These are phyloP conservation scores for Zosterops pallidus DNA, from an alignment of 2,113 vertebrate genomes.

Conservation along the genomic window DNA sequence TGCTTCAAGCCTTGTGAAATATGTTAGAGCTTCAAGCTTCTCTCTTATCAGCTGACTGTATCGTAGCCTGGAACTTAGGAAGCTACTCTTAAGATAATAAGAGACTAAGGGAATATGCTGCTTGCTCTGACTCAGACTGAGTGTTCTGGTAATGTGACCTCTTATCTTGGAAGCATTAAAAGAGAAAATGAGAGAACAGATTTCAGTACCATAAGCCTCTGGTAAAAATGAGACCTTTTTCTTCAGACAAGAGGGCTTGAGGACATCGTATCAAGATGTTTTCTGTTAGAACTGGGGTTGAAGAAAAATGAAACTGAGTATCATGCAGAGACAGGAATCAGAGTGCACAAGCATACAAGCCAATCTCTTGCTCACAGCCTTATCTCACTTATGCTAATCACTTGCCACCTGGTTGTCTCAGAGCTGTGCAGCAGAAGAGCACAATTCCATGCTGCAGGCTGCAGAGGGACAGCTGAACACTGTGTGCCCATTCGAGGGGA, in stretches of 20 bases:
- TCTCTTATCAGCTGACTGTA: neutral
- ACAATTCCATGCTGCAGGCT: neutral
- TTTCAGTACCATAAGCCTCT: neutral
- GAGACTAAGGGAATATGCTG: neutral
- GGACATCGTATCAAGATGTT: neutral
- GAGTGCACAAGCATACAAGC: neutral
- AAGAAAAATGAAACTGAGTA: neutral
- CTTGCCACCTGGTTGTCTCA: neutral
- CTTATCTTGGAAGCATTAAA: neutral
- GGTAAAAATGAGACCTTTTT: neutral
- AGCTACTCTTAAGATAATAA: neutral
- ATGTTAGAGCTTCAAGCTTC: neutral
- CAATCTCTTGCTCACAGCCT: neutral
- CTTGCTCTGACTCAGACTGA: neutral
- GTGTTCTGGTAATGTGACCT: neutral
- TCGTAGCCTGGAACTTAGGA: neutral
- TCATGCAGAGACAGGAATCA: neutral
- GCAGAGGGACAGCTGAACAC: neutral
- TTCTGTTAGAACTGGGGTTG: neutral
- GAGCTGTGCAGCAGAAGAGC: neutral
- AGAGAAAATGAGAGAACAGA: neutral
- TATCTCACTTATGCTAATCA: neutral
- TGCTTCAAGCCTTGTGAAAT: neutral
- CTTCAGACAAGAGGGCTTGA: neutral
- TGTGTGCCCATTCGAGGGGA: neutral